Percentiles rank a stretch among this genome's conserved stretches.
Evolutionary conservation across 2,797 vertebrate genomes (phyloP).

Genomic region (Sebastes taczanowskii): DNA sequence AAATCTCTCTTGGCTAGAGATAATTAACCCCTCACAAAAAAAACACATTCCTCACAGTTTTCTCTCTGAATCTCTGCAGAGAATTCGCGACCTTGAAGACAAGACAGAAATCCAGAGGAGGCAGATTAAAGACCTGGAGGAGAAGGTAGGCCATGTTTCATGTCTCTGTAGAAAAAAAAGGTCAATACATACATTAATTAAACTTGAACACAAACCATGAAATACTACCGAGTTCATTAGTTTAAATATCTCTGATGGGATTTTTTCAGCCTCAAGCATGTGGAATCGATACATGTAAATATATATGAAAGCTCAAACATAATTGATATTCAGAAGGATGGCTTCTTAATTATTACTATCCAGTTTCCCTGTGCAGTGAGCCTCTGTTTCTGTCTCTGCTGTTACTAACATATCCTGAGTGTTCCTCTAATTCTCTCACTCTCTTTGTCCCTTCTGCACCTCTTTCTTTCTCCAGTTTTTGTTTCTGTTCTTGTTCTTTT

Average conservation of each 20-base stretch:
- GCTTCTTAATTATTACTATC: neutral
- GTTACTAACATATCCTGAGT: conserved; percentile 62
- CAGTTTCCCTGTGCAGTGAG: neutral
- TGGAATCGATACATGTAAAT: neutral
- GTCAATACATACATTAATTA: neutral
- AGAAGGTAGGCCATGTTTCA: conserved; percentile 86
- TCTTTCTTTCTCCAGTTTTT: conserved; percentile 88
- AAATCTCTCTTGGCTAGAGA: neutral
- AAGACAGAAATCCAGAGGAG: conserved; percentile 99
- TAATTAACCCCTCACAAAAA: neutral
- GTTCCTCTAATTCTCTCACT: conserved; percentile 54
- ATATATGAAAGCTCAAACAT: neutral
- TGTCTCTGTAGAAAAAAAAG: neutral
- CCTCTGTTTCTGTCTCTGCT: conserved; percentile 29
- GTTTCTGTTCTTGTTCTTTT: conserved; percentile 99
- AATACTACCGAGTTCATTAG: neutral
- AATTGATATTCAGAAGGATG: neutral
- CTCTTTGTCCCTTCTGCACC: conserved; percentile 33
- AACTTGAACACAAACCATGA: neutral
- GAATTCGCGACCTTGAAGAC: conserved; percentile 98
- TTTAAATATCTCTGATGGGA: neutral
- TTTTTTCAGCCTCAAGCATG: neutral
- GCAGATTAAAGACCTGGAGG: conserved; percentile 99
- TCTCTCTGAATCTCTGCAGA: conserved; percentile 78
- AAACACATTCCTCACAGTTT: neutral